Conservation (phyloP, 2,888 invertebrate species). For the Ashinkailepas kermadecensis region DNA sequence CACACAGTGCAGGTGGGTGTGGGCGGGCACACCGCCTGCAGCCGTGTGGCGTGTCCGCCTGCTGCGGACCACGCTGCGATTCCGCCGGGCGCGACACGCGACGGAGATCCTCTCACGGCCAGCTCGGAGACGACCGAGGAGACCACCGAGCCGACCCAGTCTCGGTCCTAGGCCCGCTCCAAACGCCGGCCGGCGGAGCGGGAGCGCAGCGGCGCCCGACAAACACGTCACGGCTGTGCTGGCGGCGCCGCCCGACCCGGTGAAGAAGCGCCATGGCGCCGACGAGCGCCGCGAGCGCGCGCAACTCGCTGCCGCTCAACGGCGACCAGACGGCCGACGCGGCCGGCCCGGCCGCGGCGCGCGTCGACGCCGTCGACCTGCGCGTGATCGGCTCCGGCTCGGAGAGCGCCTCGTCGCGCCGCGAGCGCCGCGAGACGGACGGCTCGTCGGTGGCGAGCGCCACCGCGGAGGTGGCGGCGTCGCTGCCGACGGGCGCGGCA, state of each 20-base stretch:
- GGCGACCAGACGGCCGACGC: neutral
- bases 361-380: neutral
- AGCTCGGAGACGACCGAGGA: constrained; percentile 29
- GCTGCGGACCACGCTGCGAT: too few species aligned
- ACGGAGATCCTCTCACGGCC: constrained; percentile 15
- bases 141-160: neutral
- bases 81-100: too few species aligned
- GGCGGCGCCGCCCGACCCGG: constrained; percentile 54
- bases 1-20: too few species aligned
- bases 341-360: neutral
- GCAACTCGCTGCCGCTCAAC: neutral
- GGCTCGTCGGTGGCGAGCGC: neutral
- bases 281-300: constrained; percentile 32
- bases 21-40: too few species aligned
- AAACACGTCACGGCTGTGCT: constrained; percentile 54
- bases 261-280: constrained; percentile 54
- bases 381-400: constrained; percentile 12
- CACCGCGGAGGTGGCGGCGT: neutral
- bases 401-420: constrained; percentile 11
- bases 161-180: neutral
- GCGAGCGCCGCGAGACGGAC: constrained; percentile 16
- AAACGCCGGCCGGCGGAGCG: constrained; percentile 9
- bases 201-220: constrained; percentile 47
- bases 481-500: neutral
- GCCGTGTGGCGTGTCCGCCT: too few species aligned